Base-by-base conservation (phyloP, 2,888 invertebrate genomes). In the Agrochola lota region DNA sequence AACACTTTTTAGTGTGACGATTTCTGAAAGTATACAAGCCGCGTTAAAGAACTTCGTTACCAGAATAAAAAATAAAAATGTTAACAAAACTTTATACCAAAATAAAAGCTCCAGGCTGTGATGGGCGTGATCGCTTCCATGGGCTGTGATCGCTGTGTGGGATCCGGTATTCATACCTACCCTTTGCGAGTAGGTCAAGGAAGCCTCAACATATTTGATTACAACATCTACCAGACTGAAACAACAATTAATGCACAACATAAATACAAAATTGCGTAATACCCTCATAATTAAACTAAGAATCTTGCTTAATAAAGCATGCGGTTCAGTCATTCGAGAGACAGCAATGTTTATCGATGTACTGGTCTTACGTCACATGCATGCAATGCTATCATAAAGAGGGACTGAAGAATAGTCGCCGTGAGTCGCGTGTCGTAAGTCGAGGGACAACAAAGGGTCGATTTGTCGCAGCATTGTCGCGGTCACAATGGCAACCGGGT, bases 361-460 rank as follows among this genome's bases (percentile, higher is more conserved):
- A 79, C 68, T 67, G 49, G 64, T n/a, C 59, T 84, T 84, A 69
- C 85, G 52, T 70, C 69, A 80, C 55, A 70, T 72, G 64, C 57
- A 74, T 81, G 73, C 66, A 63, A 67, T 20, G 60, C 55, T 67
- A 68, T 64, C 76, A 59, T 76, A 70, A 67, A 66, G 80, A 71
- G 43, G 68, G 63, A 85, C 78, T 75, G 62, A 40, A 87, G 83
- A 83, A 87, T 85, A 83, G 84, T 80, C 71, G 73, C 85, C 84
- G 81, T 86, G 85, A 85, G 88, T 91, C 86, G 88, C 79, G 78
- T 80, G 88, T 88, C 89, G 91, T 89, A 90, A 91, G 88, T 86
- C 87, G 90, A 89, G 88, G 91, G 91, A 93, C 92, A 94, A 94
- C 95, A 95, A 95, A 94, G 93, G 93, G 92, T 89, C 93, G 92